Conservation (phyloP, 2,113 vertebrate genomes). For the Puffinus mauretanicus region DNA sequence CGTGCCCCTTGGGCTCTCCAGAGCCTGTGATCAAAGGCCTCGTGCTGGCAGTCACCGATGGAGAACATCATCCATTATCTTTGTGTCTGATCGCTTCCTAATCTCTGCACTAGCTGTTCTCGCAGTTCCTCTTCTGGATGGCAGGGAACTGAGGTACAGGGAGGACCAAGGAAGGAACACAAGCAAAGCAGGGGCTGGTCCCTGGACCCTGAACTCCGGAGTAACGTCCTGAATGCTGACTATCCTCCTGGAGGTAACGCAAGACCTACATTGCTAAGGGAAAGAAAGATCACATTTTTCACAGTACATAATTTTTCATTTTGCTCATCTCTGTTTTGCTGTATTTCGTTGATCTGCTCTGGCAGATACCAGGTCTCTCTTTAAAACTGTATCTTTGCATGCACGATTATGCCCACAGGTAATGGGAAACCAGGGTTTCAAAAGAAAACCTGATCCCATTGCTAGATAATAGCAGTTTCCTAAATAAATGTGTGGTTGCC, state of each 20-base stretch:
- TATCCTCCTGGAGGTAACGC: not conserved
- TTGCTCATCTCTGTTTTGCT: not conserved
- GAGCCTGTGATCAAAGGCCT: not conserved
- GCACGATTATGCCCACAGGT: constrained; percentile 69
- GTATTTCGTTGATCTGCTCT: not conserved
- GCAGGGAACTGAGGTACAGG: not conserved
- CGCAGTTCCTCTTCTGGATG: not conserved
- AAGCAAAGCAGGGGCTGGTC: not conserved
- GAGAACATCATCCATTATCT: not conserved
- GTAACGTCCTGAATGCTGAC: not conserved
- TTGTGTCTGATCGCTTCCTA: not conserved
- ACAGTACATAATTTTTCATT: accelerated
- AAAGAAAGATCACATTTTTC: not conserved
- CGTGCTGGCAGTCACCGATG: not conserved
- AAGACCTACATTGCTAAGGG: not conserved
- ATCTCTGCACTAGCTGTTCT: not conserved
- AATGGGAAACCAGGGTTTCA: constrained; percentile 71
- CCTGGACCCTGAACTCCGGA: not conserved
- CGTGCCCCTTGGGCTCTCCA: not conserved
- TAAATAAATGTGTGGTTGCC: constrained; percentile 64
- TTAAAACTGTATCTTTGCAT: constrained; percentile 34
- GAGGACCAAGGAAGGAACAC: not conserved
- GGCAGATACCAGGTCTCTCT: not conserved
- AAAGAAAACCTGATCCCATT: constrained; percentile 68
- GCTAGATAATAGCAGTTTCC: constrained; percentile 69